Evolutionary conservation across 2,888 invertebrate species (phyloP).

Genomic region (Eupsilia transversa): DNA sequence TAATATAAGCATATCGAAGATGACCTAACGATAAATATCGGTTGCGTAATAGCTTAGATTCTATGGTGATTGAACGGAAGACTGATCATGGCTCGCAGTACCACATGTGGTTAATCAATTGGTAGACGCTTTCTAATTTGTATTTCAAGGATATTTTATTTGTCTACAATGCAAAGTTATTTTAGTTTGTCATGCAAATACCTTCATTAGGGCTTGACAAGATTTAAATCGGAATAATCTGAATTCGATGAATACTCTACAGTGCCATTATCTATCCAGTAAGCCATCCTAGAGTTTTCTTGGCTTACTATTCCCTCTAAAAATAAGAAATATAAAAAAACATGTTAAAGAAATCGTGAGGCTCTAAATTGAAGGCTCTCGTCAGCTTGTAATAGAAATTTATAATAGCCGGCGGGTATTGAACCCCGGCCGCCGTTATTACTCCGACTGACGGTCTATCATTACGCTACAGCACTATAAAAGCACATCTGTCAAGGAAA

Average conservation of each 20-base stretch:
- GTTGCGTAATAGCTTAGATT: not conserved
- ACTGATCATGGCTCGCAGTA: not conserved
- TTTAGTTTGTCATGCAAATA: not conserved
- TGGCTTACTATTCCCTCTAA: slow-evolving; percentile 12
- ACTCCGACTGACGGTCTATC: slow-evolving; percentile 60
- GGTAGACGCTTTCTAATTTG: not conserved
- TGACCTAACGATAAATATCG: not conserved
- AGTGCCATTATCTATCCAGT: not conserved
- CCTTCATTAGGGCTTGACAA: not conserved
- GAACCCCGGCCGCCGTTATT: slow-evolving; percentile 69
- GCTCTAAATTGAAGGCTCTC: slow-evolving; percentile 66
- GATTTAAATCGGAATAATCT: not conserved
- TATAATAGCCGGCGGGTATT: slow-evolving; percentile 68
- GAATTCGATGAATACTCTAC: slow-evolving; percentile 16
- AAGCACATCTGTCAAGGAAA: slow-evolving; percentile 39
- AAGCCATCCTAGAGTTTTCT: slow-evolving; percentile 1
- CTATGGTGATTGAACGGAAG: not conserved
- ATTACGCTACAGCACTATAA: slow-evolving; percentile 62
- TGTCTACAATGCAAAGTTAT: not conserved
- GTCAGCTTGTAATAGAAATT: slow-evolving; percentile 61
- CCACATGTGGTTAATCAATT: not conserved
- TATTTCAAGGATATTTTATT: slow-evolving; percentile 16
- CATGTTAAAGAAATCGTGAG: slow-evolving; percentile 57
- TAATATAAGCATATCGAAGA: not conserved
- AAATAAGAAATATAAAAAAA: slow-evolving; percentile 60